Evolutionary conservation across 2,888 invertebrate species (phyloP).

Genomic region (Baccha elongata): DNA sequence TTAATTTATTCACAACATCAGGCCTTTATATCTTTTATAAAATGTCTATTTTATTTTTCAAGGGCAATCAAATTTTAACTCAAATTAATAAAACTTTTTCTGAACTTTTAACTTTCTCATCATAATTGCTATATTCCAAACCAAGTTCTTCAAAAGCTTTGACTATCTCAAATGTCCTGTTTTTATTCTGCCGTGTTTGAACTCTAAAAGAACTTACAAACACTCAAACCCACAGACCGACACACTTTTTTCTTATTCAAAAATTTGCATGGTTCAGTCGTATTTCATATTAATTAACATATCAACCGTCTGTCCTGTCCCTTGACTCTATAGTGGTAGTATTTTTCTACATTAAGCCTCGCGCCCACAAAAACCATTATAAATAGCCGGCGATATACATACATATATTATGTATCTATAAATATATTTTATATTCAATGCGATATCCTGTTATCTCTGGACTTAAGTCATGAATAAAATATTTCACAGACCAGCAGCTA

Average conservation of each 20-base stretch:
- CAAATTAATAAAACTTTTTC: no score
- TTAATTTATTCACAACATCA: no score
- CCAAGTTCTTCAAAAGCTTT: no score
- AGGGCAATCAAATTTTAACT: no score
- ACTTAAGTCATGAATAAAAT: slow-evolving; percentile 72
- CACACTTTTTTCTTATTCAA: not conserved
- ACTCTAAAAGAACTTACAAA: slow-evolving; percentile 6
- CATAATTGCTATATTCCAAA: no score
- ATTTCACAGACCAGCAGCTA: slow-evolving; percentile 59
- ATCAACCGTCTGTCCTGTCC: slow-evolving; percentile 65
- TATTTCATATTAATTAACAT: slow-evolving; percentile 71
- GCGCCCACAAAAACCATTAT: slow-evolving; percentile 48
- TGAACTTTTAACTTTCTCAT: no score
- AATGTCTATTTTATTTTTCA: no score
- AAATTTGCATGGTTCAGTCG: slow-evolving; percentile 57
- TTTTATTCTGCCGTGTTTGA: not conserved
- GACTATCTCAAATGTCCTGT: no score
- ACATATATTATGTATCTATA: slow-evolving; percentile 57
- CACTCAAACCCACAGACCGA: no score
- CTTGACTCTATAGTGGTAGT: slow-evolving; percentile 30
- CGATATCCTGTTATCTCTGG: slow-evolving; percentile 71
- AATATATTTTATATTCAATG: slow-evolving; percentile 69
- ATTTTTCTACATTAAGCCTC: slow-evolving; percentile 61
- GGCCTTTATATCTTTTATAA: no score
- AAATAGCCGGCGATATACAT: not conserved